A percentile compares a stretch with the other conserved stretches of the same genome.
These are phyloP conservation scores for Orthonyx spaldingii DNA, from an alignment of 2,113 vertebrate species.

Conservation along the genomic window DNA sequence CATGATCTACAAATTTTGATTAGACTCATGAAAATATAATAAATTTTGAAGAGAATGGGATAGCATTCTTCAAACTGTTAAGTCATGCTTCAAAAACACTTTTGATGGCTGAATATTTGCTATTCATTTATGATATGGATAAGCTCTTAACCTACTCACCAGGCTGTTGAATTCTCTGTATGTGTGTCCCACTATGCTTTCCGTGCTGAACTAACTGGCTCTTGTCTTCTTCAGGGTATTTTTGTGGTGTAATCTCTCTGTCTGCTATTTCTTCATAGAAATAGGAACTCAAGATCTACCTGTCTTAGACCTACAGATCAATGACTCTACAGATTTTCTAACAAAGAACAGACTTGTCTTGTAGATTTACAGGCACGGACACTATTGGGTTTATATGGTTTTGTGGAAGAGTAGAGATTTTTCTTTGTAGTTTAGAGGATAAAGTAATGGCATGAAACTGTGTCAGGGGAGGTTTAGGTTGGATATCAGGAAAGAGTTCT, in stretches of 20 bases:
- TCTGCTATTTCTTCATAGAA: background rate
- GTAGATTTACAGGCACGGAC: background rate
- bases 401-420: background rate
- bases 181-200: background rate
- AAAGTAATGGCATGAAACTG: background rate
- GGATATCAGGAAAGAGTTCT: background rate
- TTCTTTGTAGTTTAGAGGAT: background rate
- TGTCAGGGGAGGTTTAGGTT: background rate
- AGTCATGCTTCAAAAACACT: background rate
- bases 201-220: background rate
- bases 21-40: background rate
- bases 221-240: background rate
- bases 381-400: background rate
- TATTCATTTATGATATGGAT: background rate
- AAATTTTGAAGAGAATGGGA: background rate
- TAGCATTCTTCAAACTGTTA: background rate
- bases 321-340: background rate
- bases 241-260: background rate
- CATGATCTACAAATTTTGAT: background rate
- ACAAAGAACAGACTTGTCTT: background rate
- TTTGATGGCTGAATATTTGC: background rate
- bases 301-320: background rate
- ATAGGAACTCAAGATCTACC: background rate
- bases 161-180: background rate
- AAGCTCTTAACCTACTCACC: background rate